Base-by-base conservation (phyloP, 2,888 invertebrate species). In the Acanthococcus lagerstroemiae region DNA sequence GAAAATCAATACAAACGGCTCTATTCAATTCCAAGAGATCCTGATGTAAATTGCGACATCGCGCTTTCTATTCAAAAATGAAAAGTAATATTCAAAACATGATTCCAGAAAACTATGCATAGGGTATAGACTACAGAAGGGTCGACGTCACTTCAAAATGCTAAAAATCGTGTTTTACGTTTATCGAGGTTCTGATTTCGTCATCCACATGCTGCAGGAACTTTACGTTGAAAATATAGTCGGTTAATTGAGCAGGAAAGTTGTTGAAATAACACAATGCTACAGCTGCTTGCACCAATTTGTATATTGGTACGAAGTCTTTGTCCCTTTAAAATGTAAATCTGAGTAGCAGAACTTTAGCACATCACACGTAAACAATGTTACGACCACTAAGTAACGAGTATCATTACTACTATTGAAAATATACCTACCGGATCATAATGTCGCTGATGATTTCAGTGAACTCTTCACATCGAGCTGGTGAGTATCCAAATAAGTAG, bases 21-120 rank as follows among this genome's bases (percentile, higher is more conserved):
- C 84, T 77, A 74, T 84, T 85, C 48, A 84, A 73, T 70, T 81
- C 78, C 84, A 84, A 84, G 58, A 84, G 77, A 52, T 75, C 73
- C 69, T 78, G 76, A 15, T 83, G 76, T 2, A 84, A 79, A 69
- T 78, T 75, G 74, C 0, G 83, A 84, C 79, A 69, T 78, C 75
- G 74, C 0, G 83, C 81, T 74, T 83, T 82, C 2, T 76, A 77
- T 45, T 78, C 80, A 80, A 81, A 71, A 71, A n/a, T n/a, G n/a
- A n/a, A n/a, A n/a, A n/a, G n/a, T n/a, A 74, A 48, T 56, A 19
- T 15, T 4, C 12, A 37, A 27, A 25, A 45, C 22, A n/a, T n/a
- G n/a, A n/a, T n/a, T n/a, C n/a, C n/a, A n/a, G n/a, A n/a, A n/a
- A n/a, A n/a, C n/a, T n/a, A n/a, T n/a, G n/a, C n/a, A n/a, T n/a